phyloP scores from a whole-genome alignment of 2,888 invertebrate genomes.

The Mechanitis messenoides region DNA sequence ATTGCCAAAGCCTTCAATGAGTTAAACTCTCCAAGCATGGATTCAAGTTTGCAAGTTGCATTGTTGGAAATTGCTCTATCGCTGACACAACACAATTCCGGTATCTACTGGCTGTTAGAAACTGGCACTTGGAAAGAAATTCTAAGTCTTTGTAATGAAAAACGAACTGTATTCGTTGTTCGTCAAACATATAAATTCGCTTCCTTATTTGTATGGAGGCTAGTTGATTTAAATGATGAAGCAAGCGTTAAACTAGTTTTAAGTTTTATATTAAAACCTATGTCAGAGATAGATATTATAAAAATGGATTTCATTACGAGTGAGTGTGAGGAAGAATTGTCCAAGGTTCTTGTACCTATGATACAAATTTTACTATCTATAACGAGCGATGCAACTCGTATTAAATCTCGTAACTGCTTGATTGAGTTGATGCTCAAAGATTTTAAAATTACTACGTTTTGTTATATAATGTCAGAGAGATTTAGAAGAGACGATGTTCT shows the following conservation, averaged over 20 bases:
- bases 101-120: slow-evolving; percentile 80
- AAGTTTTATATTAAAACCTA: slow-evolving; percentile 72
- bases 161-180: slow-evolving; percentile 83
- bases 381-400: slow-evolving; percentile 68
- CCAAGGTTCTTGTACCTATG: slow-evolving; percentile 73
- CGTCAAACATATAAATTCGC: slow-evolving; percentile 81
- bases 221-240: slow-evolving; percentile 65
- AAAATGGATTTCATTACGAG: slow-evolving; percentile 66
- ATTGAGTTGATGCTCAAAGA: slow-evolving; percentile 48
- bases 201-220: slow-evolving; percentile 75
- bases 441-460: slow-evolving; percentile 51
- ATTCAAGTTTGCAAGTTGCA: slow-evolving; percentile 80
- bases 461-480: slow-evolving; percentile 55
- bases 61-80: slow-evolving; percentile 79
- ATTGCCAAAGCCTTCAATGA: slow-evolving; percentile 45
- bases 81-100: slow-evolving; percentile 78
- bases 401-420: slow-evolving; percentile 52
- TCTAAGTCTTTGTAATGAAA: slow-evolving; percentile 78
- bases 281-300: slow-evolving; percentile 74
- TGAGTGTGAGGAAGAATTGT: slow-evolving; percentile 69
- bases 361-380: slow-evolving; percentile 75
- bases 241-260: slow-evolving; percentile 66
- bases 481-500: slow-evolving; percentile 65
- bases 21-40: slow-evolving; percentile 52
- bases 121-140: slow-evolving; percentile 80